phyloP scores from a whole-genome alignment of 2,113 vertebrate species.

The Clinocottus analis region DNA sequence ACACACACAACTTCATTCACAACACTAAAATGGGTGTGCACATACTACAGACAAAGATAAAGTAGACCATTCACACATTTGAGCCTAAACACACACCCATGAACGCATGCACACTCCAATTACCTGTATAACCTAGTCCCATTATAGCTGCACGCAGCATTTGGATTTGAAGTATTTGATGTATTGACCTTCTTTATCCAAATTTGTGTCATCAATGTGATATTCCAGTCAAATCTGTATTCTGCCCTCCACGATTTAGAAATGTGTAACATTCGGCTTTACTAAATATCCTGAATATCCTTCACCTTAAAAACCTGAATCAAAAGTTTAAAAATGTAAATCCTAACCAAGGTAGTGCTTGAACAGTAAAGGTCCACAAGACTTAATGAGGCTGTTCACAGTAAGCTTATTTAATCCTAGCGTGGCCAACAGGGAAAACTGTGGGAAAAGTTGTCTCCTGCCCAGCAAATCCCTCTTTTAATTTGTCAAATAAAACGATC shows the following conservation, averaged over 20 bases:
- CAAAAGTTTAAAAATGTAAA: conserved; percentile 14
- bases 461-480: conserved; percentile 61
- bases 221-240: not conserved
- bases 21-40: conserved; percentile 45
- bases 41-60: conserved; percentile 55
- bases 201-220: conserved; percentile 4
- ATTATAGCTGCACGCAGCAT: conserved; percentile 44
- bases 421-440: conserved; percentile 50
- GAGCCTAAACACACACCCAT: not conserved
- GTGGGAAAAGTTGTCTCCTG: conserved; percentile 59
- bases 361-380: conserved; percentile 33
- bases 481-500: conserved; percentile 77
- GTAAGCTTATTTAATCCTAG: conserved; percentile 63
- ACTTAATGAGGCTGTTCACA: conserved; percentile 38
- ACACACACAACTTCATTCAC: conserved; percentile 62
- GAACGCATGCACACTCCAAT: conserved; percentile 12
- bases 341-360: conserved; percentile 1
- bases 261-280: not conserved
- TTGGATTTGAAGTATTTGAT: not conserved
- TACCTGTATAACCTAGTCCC: conserved; percentile 32
- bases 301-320: conserved; percentile 13
- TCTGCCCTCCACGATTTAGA: conserved; percentile 15
- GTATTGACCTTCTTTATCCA: not conserved
- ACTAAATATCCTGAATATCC: conserved; percentile 14
- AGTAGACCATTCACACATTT: conserved; percentile 44